Conservation (phyloP, 1,140 invertebrate genomes). For the Cydia splendana region DNA sequence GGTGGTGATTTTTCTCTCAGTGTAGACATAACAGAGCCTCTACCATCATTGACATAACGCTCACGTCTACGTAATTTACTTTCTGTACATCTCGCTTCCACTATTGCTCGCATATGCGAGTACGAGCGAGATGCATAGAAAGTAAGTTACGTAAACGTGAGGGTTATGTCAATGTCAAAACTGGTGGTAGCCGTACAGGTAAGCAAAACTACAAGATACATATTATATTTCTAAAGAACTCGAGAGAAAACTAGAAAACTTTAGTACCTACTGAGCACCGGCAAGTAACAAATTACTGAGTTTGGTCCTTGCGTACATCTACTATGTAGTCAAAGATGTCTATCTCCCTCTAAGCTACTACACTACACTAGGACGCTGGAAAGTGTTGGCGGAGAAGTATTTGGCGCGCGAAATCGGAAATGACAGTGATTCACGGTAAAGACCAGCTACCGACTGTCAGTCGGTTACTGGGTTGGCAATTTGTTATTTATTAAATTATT, state of each 20-base stretch:
- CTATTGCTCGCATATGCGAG: too few relatives aligned
- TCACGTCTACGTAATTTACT: too few relatives aligned
- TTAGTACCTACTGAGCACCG: not conserved
- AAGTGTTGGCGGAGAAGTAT: conserved; percentile 2
- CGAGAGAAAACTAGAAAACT: not conserved
- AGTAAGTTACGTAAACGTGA: too few relatives aligned
- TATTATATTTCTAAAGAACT: too few relatives aligned
- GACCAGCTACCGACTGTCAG: not conserved
- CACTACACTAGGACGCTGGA: not conserved
- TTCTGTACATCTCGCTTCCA: too few relatives aligned
- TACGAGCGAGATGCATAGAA: too few relatives aligned
- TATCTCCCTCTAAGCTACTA: not conserved
- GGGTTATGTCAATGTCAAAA: too few relatives aligned
- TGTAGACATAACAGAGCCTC: too few relatives aligned
- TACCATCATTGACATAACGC: too few relatives aligned
- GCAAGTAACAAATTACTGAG: not conserved
- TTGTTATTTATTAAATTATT: not conserved
- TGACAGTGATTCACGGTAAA: conserved; percentile 26
- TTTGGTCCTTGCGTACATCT: not conserved
- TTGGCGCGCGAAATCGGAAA: conserved; percentile 30
- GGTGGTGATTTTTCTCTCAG: too few relatives aligned
- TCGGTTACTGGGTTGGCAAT: not conserved
- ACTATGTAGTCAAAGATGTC: not conserved
- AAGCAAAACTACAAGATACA: too few relatives aligned
- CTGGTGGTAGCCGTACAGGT: too few relatives aligned